Evolutionary conservation across 2,797 vertebrate genomes (phyloP).

Genomic region (Chloroceryle inda): DNA sequence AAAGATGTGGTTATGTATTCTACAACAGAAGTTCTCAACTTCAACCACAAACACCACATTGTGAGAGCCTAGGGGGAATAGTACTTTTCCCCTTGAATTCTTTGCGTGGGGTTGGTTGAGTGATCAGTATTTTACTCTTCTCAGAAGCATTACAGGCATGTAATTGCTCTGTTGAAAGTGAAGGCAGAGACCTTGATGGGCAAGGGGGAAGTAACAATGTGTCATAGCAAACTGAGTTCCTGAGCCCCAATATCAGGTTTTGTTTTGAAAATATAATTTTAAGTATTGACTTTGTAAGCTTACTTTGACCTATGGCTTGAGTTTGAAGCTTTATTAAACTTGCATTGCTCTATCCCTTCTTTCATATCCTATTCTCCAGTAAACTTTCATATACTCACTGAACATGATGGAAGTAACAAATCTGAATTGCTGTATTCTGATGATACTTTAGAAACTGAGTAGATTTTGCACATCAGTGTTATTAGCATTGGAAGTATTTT

Average conservation of each 20-base stretch:
- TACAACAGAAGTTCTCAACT: neutral
- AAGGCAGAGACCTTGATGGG: neutral
- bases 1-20: neutral
- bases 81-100: neutral
- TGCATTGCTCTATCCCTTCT: neutral
- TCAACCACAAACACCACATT: neutral
- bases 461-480: neutral
- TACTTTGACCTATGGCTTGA: neutral
- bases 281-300: neutral
- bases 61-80: neutral
- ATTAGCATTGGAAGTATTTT: neutral
- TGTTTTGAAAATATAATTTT: neutral
- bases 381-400: neutral
- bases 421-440: neutral
- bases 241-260: neutral
- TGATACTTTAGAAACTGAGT: neutral
- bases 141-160: neutral
- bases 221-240: neutral
- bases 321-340: neutral
- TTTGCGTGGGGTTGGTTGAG: neutral
- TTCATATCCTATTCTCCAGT: neutral
- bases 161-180: neutral
- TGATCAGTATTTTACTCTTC: neutral
- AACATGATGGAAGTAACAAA: neutral
- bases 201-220: neutral